Conservation (phyloP, 2,797 vertebrate genomes). For the Labeo calbasu region DNA sequence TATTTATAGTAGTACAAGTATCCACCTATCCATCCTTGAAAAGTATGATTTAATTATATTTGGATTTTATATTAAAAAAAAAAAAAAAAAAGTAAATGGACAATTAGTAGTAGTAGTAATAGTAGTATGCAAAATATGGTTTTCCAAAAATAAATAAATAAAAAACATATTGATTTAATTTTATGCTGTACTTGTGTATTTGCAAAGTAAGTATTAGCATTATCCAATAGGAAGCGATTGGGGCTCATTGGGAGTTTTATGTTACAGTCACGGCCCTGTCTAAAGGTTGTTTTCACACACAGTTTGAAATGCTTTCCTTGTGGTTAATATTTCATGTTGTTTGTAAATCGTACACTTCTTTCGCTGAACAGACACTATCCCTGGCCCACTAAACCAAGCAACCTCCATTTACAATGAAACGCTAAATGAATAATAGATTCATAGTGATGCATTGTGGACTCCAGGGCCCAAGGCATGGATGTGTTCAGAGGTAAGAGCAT, state of each 20-base stretch:
- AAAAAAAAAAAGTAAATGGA: no score
- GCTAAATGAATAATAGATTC: constrained; percentile 44
- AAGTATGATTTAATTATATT: no score
- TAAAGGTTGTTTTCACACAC: constrained; percentile 49
- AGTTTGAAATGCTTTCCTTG: constrained; percentile 31
- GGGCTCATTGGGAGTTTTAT: constrained; percentile 11
- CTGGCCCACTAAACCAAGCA: constrained; percentile 33
- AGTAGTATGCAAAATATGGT: no score
- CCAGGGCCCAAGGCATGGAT: neutral
- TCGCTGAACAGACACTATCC: constrained; percentile 18
- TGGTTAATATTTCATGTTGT: constrained; percentile 46
- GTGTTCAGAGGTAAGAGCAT: constrained; percentile 5
- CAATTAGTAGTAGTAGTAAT: no score
- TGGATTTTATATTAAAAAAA: no score
- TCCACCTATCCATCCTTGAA: no score
- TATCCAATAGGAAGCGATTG: neutral
- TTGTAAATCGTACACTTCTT: constrained; percentile 31
- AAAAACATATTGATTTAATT: neutral
- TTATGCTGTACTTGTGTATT: neutral
- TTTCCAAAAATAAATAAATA: no score
- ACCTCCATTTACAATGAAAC: constrained; percentile 13
- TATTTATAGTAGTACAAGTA: no score
- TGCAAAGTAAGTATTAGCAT: neutral
- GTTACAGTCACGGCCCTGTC: constrained; percentile 24
- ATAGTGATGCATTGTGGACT: constrained; percentile 14